A percentile compares a stretch with the other conserved stretches of the same genome.
Conservation (phyloP, 2,888 invertebrate genomes). For the Hymenopus coronatus region DNA sequence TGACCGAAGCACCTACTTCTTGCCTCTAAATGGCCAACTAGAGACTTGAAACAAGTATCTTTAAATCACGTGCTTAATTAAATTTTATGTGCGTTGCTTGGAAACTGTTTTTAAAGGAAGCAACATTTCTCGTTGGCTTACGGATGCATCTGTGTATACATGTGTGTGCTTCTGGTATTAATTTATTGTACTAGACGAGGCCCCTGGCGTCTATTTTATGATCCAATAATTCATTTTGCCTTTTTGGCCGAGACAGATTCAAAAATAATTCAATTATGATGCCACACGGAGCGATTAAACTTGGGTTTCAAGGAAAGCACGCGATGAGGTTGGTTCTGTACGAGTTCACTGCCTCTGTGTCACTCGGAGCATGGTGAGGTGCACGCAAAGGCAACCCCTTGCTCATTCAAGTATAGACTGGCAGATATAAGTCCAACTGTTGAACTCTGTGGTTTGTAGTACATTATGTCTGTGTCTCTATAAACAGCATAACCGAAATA, state of each 20-base stretch:
- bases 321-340: background rate
- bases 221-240: background rate
- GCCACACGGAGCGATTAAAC: no score
- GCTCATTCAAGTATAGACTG: no score
- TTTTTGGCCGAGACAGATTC: background rate
- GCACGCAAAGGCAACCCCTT: no score
- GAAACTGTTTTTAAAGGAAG: no score
- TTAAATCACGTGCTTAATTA: background rate
- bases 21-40: background rate
- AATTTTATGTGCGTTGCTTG: background rate
- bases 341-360: no score
- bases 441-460: no score
- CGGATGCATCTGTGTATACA: background rate
- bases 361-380: no score
- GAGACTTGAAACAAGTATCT: background rate
- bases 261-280: background rate
- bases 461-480: no score
- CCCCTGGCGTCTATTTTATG: background rate
- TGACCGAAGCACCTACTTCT: background rate
- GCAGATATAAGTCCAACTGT: no score
- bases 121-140: background rate
- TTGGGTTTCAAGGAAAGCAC: background rate
- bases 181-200: background rate
- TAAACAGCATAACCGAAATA: no score
- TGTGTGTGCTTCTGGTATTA: background rate